Conservation (phyloP, 1,140 invertebrate genomes). For the Macrocentrus cingulum region DNA sequence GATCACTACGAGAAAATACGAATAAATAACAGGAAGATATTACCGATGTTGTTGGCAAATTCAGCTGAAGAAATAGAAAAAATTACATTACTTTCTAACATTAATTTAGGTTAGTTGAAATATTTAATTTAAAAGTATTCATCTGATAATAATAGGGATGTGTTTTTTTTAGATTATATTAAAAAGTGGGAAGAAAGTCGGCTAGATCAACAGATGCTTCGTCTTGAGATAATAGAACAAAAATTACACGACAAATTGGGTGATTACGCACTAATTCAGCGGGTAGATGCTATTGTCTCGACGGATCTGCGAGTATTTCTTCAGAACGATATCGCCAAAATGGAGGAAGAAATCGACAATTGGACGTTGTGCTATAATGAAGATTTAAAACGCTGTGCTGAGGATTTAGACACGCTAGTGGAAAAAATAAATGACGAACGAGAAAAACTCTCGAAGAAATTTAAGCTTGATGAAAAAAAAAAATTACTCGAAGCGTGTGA, state of each 20-base stretch:
- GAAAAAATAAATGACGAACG: slow-evolving; percentile 40
- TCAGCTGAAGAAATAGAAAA: slow-evolving; percentile 28
- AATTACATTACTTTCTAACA: slow-evolving; percentile 26
- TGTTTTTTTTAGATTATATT: slow-evolving; percentile 26
- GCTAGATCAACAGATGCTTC: slow-evolving; percentile 35
- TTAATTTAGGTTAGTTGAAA: slow-evolving; percentile 28
- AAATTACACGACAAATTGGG: slow-evolving; percentile 28
- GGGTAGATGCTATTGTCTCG: slow-evolving; percentile 34
- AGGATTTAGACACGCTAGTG: slow-evolving; percentile 36
- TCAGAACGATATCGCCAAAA: slow-evolving; percentile 27
- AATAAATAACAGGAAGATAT: slow-evolving; percentile 21
- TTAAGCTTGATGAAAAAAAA: slow-evolving; percentile 29
- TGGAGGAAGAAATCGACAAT: slow-evolving; percentile 34
- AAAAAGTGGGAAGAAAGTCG: slow-evolving; percentile 38
- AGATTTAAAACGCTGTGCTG: slow-evolving; percentile 36
- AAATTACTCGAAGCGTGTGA: slow-evolving; percentile 35
- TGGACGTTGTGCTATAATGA: slow-evolving; percentile 41
- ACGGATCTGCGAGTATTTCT: slow-evolving; percentile 32
- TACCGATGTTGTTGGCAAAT: slow-evolving; percentile 3
- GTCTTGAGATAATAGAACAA: slow-evolving; percentile 27
- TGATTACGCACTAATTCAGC: slow-evolving; percentile 25
- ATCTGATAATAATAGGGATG: background rate
- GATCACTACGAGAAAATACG: slow-evolving; percentile 27
- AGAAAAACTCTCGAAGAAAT: slow-evolving; percentile 32
- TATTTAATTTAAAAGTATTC: background rate